Base-by-base conservation (phyloP, 2,888 invertebrate species). In the Tridacna crocea region DNA sequence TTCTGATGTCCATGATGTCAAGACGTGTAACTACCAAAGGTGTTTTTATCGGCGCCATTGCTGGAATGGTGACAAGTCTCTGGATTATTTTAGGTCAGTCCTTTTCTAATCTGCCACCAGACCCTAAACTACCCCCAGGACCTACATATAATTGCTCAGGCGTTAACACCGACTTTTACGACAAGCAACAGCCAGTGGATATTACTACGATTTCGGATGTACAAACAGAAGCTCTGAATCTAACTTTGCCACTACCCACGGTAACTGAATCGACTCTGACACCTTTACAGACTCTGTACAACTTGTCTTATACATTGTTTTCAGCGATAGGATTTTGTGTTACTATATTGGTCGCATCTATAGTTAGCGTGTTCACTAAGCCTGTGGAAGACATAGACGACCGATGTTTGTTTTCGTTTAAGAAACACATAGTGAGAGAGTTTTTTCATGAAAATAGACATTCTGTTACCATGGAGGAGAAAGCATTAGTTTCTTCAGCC, bases 11-110 rank as follows among this genome's bases (percentile, higher is more conserved):
- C 8, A 61, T 72, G 10, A 27, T 80, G 36, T 78, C 65, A 22
- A 51, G 66, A 19, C 46, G 84, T 15, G 46, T 73, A 6, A 84
- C 80, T 22, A 72, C 80, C 10, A 80, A 78, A 68, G 84, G 78
- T 19, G 68, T 84, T 17, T 26, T 80, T 17, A 58, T 77, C 17
- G 80, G 83, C 4, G 72, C 61, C 15, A 8, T 80, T 0, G 36
- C 46, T 22, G 83, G 80, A n/a, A 80, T 83, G 77, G 48, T 55
- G 0, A 61, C 75, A 19, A 51, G 75, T 26, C 47, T 78, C 22
- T 77, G 80, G 77, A 22, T 80, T 0, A 78, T 58, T 46, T 24
- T 83, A 1, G 83, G 83, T 36, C 55, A 75, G 46, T 46, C 66
- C 12, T 75, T 79, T 26, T 27, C 75, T 11, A 48, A 58, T 36